Percentiles rank a stretch among this genome's conserved stretches.
Conservation (phyloP, 2,113 vertebrate species). For the Xiphias gladius region DNA sequence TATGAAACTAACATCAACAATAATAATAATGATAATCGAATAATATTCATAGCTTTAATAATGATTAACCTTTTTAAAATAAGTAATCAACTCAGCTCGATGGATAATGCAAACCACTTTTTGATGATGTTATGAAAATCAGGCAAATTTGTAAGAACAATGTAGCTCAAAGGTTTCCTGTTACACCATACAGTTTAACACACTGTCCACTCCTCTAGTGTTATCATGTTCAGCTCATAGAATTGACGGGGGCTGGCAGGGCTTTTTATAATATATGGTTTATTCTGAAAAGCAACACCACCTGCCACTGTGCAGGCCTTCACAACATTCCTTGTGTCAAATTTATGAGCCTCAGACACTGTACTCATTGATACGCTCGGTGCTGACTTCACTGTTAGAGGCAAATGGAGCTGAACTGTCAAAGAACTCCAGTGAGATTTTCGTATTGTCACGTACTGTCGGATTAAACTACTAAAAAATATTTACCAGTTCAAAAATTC, state of each 20-base stretch:
- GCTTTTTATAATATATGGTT: constrained; percentile 12
- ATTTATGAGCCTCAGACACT: constrained; percentile 12
- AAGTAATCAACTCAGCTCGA: background rate
- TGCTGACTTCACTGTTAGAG: constrained; percentile 15
- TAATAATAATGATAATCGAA: constrained; percentile 29
- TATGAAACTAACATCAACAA: constrained; percentile 50
- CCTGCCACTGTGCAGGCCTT: constrained; percentile 29
- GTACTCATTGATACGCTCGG: background rate
- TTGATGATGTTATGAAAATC: constrained; percentile 1
- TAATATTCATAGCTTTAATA: constrained; percentile 32
- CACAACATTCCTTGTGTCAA: constrained; percentile 3
- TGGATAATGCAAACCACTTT: background rate
- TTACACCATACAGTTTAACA: background rate
- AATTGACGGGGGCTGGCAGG: background rate
- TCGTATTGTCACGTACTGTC: constrained; percentile 22
- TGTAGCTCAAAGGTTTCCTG: background rate
- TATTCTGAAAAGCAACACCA: constrained; percentile 24
- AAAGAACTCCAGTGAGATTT: background rate
- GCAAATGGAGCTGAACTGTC: constrained; percentile 19
- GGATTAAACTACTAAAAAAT: constrained; percentile 42
- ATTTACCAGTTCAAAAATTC: constrained; percentile 33
- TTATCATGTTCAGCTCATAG: background rate
- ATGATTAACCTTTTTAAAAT: constrained; percentile 6
- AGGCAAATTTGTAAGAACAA: background rate
- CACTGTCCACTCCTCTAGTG: background rate